A percentile compares a stretch with the other conserved stretches of the same genome.
These are phyloP conservation scores for Gonocerus acuteangulatus DNA, from an alignment of 2,888 invertebrate genomes.

Conservation along the genomic window DNA sequence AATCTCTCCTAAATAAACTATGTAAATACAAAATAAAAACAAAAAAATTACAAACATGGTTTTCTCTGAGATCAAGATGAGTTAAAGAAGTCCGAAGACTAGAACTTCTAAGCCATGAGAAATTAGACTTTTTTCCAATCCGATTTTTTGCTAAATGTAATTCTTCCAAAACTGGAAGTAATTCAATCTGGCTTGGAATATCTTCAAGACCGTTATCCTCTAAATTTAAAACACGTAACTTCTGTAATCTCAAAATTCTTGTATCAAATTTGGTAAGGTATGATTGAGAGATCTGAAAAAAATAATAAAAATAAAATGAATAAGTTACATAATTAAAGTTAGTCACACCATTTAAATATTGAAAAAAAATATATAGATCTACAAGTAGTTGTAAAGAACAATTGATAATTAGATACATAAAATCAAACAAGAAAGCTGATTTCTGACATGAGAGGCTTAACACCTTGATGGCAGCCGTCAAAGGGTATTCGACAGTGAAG, in stretches of 20 bases:
- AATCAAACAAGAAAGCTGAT: no score
- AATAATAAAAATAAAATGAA: constrained; percentile 1
- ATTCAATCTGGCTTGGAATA: constrained; percentile 62
- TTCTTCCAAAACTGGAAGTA: constrained; percentile 54
- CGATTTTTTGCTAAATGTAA: constrained; percentile 58
- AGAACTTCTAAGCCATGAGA: constrained; percentile 58
- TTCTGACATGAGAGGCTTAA: no score
- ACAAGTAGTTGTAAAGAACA: no score
- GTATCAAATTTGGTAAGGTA: constrained; percentile 57
- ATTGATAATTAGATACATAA: no score
- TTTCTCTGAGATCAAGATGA: constrained; percentile 58
- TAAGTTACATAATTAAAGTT: background rate
- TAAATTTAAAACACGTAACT: constrained; percentile 59
- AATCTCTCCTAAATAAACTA: no score
- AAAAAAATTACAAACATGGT: constrained; percentile 46
- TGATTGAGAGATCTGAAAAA: constrained; percentile 50
- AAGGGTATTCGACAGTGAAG: no score
- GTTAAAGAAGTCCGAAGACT: constrained; percentile 50
- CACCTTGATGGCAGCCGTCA: no score
- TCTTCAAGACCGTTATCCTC: constrained; percentile 61
- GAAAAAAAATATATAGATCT: background rate
- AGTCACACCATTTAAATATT: background rate
- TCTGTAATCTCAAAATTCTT: constrained; percentile 59
- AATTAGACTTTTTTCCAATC: constrained; percentile 54
- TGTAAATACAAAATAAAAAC: no score